Percentiles rank a stretch among this genome's conserved stretches.
These are phyloP conservation scores for Ameiurus melas DNA, from an alignment of 2,113 vertebrate species.

Conservation along the genomic window DNA sequence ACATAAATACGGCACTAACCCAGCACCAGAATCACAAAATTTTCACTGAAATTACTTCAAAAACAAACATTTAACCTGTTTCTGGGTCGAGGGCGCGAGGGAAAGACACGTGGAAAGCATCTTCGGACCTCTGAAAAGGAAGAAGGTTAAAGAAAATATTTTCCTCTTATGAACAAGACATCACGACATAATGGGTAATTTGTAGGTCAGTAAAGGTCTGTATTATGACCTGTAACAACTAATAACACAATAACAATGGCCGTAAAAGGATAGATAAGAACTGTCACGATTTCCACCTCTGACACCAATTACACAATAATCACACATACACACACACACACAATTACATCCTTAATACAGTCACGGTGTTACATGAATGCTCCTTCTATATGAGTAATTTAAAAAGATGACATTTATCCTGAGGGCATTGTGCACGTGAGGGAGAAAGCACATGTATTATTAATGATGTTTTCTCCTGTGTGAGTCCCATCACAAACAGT, in stretches of 20 bases:
- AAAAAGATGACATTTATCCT: background rate
- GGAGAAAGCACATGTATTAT: background rate
- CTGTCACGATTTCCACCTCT: background rate
- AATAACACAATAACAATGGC: background rate
- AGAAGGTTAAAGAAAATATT: background rate
- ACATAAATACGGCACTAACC: too few species aligned
- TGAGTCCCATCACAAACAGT: background rate
- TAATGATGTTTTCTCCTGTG: background rate
- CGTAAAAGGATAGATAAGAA: background rate
- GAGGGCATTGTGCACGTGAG: background rate
- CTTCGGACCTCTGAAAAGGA: background rate
- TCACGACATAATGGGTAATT: background rate
- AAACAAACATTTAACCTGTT: background rate
- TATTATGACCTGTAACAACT: background rate
- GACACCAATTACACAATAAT: background rate
- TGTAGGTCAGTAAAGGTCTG: background rate
- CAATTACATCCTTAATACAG: background rate
- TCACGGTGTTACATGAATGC: background rate
- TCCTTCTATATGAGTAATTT: background rate
- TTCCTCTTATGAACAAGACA: background rate
- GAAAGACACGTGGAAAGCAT: background rate
- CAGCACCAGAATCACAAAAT: too few species aligned
- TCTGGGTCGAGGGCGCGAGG: background rate
- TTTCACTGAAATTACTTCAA: too few species aligned
- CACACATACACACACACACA: constrained; percentile 1